Percentiles rank a stretch among this genome's conserved stretches.
phyloP scores from a whole-genome alignment of 2,888 invertebrate species.

The Cataglyphis cursor region DNA sequence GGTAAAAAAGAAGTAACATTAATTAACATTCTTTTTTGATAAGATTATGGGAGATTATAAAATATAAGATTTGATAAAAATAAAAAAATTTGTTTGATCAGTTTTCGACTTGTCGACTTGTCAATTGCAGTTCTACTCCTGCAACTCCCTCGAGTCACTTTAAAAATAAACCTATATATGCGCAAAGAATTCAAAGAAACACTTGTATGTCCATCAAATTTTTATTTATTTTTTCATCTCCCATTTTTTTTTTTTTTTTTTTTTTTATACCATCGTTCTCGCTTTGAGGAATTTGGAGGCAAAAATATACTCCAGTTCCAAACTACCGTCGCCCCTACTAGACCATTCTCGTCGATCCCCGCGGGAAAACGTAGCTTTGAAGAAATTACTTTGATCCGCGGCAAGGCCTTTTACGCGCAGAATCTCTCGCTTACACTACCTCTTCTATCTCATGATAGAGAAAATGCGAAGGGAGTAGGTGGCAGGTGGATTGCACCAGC shows the following conservation, averaged over 20 bases:
- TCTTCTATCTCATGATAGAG: constrained; percentile 18
- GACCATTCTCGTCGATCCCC: constrained; percentile 24
- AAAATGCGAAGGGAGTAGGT: constrained; percentile 16
- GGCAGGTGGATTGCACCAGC: constrained; percentile 59
- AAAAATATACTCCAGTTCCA: constrained; percentile 25
- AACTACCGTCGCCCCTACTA: constrained; percentile 10
- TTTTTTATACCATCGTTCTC: constrained; percentile 7
- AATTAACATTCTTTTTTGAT: not conserved
- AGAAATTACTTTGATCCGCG: constrained; percentile 73
- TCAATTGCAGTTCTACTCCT: not conserved
- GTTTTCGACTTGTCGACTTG: not conserved
- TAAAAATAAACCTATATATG: constrained; percentile 11
- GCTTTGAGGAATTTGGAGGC: constrained; percentile 35
- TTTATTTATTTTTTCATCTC: constrained; percentile 34
- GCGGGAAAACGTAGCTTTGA: constrained; percentile 56
- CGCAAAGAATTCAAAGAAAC: constrained; percentile 21
- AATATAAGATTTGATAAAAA: not conserved
- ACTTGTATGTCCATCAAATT: constrained; percentile 24
- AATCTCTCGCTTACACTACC: constrained; percentile 54
- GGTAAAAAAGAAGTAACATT: not conserved
- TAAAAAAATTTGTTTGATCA: not conserved
- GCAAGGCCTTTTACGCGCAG: constrained; percentile 56
- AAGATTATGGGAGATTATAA: not conserved
- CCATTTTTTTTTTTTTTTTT: not conserved
- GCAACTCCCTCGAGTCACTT: not conserved